phyloP scores from a whole-genome alignment of 1,140 invertebrate genomes.

The Armadillidium nasatum region DNA sequence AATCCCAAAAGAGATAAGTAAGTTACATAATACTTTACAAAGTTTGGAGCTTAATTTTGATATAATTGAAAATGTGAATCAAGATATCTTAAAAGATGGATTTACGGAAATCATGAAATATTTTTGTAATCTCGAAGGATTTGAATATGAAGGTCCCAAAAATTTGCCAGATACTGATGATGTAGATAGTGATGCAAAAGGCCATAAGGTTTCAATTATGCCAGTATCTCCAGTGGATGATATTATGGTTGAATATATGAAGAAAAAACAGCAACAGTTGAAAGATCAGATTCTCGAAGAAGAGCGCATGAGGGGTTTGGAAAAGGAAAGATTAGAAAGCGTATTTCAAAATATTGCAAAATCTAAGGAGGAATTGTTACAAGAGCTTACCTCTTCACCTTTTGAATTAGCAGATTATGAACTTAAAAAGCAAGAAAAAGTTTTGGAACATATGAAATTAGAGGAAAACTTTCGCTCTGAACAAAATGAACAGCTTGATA shows the following conservation, averaged over 20 bases:
- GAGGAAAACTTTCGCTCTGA: slow-evolving; percentile 37
- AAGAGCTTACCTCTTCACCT: slow-evolving; percentile 28
- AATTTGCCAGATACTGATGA: slow-evolving; percentile 16
- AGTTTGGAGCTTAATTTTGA: slow-evolving; percentile 58
- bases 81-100: slow-evolving; percentile 57
- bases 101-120: slow-evolving; percentile 63
- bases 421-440: slow-evolving; percentile 29
- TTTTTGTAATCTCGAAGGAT: slow-evolving; percentile 51
- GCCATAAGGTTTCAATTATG: slow-evolving; percentile 18
- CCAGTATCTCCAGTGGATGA: slow-evolving; percentile 23
- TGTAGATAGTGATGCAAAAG: slow-evolving; percentile 21
- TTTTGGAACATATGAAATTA: slow-evolving; percentile 32
- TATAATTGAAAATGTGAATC: slow-evolving; percentile 60
- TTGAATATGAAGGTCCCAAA: slow-evolving; percentile 46
- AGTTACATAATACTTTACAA: slow-evolving; percentile 46
- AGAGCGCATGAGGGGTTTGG: slow-evolving; percentile 52
- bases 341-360: slow-evolving; percentile 56
- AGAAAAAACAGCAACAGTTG: slow-evolving; percentile 34
- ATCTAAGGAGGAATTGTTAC: slow-evolving; percentile 35
- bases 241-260: slow-evolving; percentile 31
- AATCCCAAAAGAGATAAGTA: slow-evolving; percentile 47
- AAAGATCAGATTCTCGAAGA: slow-evolving; percentile 33
- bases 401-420: slow-evolving; percentile 30
- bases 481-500: slow-evolving; percentile 37
- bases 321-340: slow-evolving; percentile 56